Evolutionary conservation across 2,797 vertebrate species (phyloP), one percentile per base, ranked within the genome.

Genomic region (Peromyscus eremicus): DNA sequence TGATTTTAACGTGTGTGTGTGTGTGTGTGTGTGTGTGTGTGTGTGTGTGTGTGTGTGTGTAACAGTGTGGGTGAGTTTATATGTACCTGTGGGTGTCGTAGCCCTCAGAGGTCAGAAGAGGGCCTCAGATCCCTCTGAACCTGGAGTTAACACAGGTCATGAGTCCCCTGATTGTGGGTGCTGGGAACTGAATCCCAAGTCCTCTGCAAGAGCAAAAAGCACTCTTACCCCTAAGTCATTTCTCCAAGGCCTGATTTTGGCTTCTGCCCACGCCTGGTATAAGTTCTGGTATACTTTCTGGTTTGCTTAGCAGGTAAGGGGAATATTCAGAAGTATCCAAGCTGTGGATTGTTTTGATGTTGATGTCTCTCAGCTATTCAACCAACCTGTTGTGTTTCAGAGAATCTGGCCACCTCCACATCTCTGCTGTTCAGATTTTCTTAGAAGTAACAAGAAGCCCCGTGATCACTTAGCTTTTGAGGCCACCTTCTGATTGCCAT

Each of bases 251-350:
- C 25, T 43, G 52, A 40, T 73, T 32, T 37, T 73, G 27, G 55
- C 16, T 60, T 37, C 70, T 32, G 52, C 25, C 17, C 9, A 29
- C 32, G 10, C 49, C n/a, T 43, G 60, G 21, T 62, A 62, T 62
- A 21, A 43, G 34, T 73, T 91, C 91, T 46, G 16, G 55, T 23
- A 10, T 89, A 37, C 70, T 84, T 94, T 97, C 95, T 96, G 80
- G 85, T 93, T 91, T 94, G 68, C 87, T 97, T 93, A 66, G 97
- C 96, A 9, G n/a, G 80, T 55, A 27, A 49, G 88, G 49, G 84
- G 27, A 95, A 96, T 95, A 97, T 92, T 89, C 83, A 96, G 88
- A 97, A 97, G 73, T 27, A 88, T 92, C 57, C 94, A 64, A 57
- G 85, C 3, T 76, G 29, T 32, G 7, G 29, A 16, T 21, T 40